These are phyloP conservation scores for Diarsia rubi DNA, from an alignment of 2,888 invertebrate species.

Conservation along the genomic window DNA sequence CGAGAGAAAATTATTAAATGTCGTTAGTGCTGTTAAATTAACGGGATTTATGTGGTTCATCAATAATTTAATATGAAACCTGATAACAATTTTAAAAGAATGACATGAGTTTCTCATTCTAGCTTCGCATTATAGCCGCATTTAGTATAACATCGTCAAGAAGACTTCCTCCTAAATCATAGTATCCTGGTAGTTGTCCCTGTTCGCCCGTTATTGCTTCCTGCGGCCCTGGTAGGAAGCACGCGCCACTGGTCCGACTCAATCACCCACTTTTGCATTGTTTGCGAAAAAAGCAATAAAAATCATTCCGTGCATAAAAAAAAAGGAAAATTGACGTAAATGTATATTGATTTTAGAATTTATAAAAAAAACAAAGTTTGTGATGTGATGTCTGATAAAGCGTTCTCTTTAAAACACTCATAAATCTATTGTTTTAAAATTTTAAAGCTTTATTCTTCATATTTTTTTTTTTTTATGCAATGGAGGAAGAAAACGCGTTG, in stretches of 20 bases:
- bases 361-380: background rate
- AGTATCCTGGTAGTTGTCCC: conserved; percentile 82
- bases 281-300: conserved; percentile 68
- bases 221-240: conserved; percentile 84
- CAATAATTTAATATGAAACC: conserved; percentile 8
- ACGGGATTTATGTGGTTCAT: conserved; percentile 29
- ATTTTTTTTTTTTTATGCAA: no score
- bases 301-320: conserved; percentile 30
- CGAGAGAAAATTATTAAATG: conserved; percentile 25
- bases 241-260: conserved; percentile 76
- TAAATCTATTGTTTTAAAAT: background rate
- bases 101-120: background rate
- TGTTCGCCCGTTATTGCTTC: conserved; percentile 87
- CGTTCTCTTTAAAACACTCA: background rate
- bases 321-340: background rate
- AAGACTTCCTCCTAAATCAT: conserved; percentile 81
- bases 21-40: conserved; percentile 23
- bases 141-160: conserved; percentile 73
- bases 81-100: background rate
- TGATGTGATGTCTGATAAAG: background rate
- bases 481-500: no score
- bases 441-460: no score
- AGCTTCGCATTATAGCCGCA: conserved; percentile 36
- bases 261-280: conserved; percentile 70
- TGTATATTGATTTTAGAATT: background rate